A percentile compares a stretch with the other conserved stretches of the same genome.
These are phyloP conservation scores for Steinernema khuongi DNA, from an alignment of 1,140 invertebrate genomes.

Conservation along the genomic window DNA sequence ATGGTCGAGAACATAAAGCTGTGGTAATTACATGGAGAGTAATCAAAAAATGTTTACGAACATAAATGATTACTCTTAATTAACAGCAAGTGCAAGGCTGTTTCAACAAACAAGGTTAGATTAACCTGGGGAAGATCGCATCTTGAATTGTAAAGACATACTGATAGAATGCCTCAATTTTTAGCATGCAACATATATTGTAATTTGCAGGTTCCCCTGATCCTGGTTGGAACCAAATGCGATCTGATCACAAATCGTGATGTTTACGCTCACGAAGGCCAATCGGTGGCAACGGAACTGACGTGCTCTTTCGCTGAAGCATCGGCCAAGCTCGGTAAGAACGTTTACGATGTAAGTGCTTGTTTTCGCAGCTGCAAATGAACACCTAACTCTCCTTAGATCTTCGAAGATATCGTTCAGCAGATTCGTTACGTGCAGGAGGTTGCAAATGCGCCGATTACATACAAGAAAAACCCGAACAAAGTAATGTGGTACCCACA, in stretches of 20 bases:
- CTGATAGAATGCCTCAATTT: neutral
- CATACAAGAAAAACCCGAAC: neutral
- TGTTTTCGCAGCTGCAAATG: neutral
- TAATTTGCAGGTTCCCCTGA: neutral
- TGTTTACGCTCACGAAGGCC: neutral
- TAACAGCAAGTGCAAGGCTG: too few species aligned
- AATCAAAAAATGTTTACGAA: too few species aligned
- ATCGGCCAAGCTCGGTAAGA: neutral
- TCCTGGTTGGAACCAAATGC: neutral
- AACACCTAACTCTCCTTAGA: neutral
- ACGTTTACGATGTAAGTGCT: neutral
- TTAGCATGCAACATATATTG: neutral
- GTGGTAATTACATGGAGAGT: too few species aligned
- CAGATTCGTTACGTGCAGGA: constrained; percentile 3
- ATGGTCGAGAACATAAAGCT: too few species aligned
- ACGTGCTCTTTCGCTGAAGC: constrained; percentile 1
- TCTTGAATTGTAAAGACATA: neutral
- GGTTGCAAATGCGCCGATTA: neutral
- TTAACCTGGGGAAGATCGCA: too few species aligned
- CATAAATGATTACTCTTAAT: too few species aligned
- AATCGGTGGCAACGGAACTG: neutral
- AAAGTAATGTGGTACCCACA: constrained; percentile 1
- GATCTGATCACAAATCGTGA: constrained; percentile 3
- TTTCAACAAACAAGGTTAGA: too few species aligned
- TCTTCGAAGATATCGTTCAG: neutral